Percentiles rank a stretch among this genome's conserved stretches.
These are phyloP conservation scores for Petrocephalus microphthalmus DNA, from an alignment of 2,113 vertebrate species.

Conservation along the genomic window DNA sequence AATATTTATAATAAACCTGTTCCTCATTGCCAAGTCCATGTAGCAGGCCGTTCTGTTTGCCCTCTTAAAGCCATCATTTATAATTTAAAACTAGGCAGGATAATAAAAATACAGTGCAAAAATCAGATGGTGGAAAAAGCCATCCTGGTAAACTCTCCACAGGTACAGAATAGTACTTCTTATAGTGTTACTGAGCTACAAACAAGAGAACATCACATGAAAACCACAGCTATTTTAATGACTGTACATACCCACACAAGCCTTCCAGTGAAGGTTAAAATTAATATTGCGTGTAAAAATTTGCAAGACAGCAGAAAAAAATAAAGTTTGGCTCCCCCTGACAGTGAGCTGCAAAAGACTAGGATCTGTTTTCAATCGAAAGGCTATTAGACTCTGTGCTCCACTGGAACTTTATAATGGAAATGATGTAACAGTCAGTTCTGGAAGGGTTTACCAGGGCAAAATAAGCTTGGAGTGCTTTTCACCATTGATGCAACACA, in stretches of 20 bases:
- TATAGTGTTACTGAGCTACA: neutral
- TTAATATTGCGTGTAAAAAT: slow-evolving; percentile 1
- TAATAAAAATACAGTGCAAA: neutral
- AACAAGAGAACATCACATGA: neutral
- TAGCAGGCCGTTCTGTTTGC: neutral
- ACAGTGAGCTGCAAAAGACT: neutral
- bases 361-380: slow-evolving; percentile 25
- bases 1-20: neutral
- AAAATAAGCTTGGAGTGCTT: slow-evolving; percentile 19
- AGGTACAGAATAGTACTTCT: neutral
- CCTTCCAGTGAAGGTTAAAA: neutral
- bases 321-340: neutral
- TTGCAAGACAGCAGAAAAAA: neutral
- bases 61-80: neutral
- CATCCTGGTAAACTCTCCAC: neutral
- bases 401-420: slow-evolving; percentile 18
- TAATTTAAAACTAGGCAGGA: neutral
- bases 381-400: slow-evolving; percentile 15
- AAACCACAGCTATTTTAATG: neutral
- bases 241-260: neutral
- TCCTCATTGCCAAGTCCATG: neutral
- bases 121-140: neutral
- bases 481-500: slow-evolving; percentile 11
- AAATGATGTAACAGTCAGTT: slow-evolving; percentile 22
- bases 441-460: slow-evolving; percentile 18